Evolutionary conservation across 2,797 vertebrate genomes (phyloP).

Genomic region (Enteromius afrohamiltoni): DNA sequence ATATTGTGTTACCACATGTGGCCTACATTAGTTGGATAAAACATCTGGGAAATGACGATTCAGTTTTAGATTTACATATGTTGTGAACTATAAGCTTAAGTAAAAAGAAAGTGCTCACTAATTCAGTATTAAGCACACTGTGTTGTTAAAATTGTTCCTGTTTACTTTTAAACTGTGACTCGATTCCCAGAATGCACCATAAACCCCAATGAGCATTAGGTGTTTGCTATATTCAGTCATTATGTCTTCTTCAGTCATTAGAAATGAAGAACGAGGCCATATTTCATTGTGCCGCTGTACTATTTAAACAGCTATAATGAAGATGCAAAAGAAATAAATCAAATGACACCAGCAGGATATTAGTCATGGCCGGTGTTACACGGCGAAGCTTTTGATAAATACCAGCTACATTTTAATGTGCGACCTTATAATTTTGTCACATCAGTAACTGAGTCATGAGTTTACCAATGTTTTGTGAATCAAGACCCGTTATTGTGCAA

Average conservation of each 20-base stretch:
- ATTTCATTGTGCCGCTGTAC: neutral
- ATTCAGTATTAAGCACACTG: neutral
- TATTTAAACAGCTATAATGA: conserved; percentile 7
- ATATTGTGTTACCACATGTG: conserved; percentile 10
- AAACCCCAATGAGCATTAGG: neutral
- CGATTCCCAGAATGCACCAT: neutral
- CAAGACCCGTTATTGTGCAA: neutral
- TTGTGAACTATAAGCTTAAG: neutral
- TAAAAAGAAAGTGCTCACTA: neutral
- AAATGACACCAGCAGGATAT: conserved; percentile 14
- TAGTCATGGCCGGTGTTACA: conserved; percentile 2
- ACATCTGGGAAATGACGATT: conserved; percentile 16
- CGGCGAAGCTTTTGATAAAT: neutral
- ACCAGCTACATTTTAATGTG: conserved; percentile 9
- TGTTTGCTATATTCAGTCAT: neutral
- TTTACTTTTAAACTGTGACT: neutral
- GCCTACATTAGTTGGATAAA: conserved; percentile 1
- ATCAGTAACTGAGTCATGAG: neutral
- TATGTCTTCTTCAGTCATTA: neutral
- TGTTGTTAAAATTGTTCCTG: neutral
- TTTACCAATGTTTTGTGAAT: neutral
- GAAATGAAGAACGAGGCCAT: neutral
- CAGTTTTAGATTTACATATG: neutral
- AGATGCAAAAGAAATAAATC: conserved; percentile 9
- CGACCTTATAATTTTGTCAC: neutral